A percentile compares a stretch with the other conserved stretches of the same genome.
Evolutionary conservation across 2,888 invertebrate genomes (phyloP).

Genomic region (Ormyrus nitidulus): DNA sequence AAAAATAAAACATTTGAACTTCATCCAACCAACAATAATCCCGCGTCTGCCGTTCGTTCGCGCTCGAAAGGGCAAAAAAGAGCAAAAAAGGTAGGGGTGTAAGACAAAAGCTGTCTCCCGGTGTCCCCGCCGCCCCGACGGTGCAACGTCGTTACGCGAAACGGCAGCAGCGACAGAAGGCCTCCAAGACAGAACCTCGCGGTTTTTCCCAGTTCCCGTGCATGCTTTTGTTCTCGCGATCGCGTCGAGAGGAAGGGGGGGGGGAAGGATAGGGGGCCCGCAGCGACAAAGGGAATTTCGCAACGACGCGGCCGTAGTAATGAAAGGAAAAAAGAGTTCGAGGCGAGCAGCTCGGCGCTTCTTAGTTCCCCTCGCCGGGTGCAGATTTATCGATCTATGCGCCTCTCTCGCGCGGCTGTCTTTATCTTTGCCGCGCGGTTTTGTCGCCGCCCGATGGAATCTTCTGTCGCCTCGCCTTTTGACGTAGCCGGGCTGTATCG

Average conservation of each 20-base stretch:
- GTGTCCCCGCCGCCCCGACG: neutral
- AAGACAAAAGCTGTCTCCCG: no score
- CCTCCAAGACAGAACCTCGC: neutral
- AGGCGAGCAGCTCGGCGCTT: neutral
- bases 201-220: neutral
- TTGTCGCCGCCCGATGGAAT: no score
- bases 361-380: neutral
- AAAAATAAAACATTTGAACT: no score
- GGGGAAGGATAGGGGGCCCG: no score
- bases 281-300: constrained; percentile 25
- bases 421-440: neutral
- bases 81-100: no score
- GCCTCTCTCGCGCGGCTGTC: neutral
- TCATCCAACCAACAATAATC: no score
- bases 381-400: constrained; percentile 25
- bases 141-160: constrained; percentile 19
- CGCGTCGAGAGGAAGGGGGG: no score
- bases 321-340: constrained; percentile 18
- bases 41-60: no score
- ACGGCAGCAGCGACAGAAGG: neutral
- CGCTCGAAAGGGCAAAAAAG: no score
- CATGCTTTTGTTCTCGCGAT: constrained; percentile 7
- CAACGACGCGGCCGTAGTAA: neutral
- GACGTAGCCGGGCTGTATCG: neutral
- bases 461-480: neutral